Conservation (phyloP, 2,888 invertebrate genomes). For the Agonopterix heracliana region DNA sequence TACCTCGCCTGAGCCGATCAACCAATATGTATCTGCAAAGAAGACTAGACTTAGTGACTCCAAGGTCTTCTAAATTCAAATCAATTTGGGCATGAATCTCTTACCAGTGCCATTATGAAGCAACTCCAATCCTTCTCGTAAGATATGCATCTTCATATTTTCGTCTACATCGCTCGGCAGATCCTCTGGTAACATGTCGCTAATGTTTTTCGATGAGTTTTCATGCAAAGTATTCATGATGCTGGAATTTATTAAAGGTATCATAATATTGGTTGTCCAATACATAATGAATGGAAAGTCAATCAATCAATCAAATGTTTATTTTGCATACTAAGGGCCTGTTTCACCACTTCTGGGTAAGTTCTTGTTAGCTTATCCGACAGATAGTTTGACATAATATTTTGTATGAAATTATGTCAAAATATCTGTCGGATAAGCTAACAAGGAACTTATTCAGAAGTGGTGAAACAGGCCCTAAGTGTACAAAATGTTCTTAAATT, state of each 20-base stretch:
- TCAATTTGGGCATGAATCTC: constrained; percentile 7
- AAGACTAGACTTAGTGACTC: background rate
- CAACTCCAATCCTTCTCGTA: constrained; percentile 74
- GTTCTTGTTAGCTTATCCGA: too few relatives aligned
- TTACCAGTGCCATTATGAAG: constrained; percentile 86
- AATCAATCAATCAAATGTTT: too few relatives aligned
- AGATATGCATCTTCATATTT: constrained; percentile 48
- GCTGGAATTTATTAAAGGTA: constrained; percentile 1
- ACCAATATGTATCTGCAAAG: constrained; percentile 83
- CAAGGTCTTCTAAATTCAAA: too few relatives aligned
- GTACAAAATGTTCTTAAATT: too few relatives aligned
- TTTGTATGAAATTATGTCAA: too few relatives aligned
- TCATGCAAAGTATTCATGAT: constrained; percentile 20
- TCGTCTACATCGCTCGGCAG: constrained; percentile 51
- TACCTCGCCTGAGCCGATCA: constrained; percentile 80
- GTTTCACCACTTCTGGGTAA: too few relatives aligned
- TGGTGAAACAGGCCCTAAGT: too few relatives aligned
- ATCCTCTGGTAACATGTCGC: constrained; percentile 38
- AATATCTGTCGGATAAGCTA: too few relatives aligned
- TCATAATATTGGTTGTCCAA: background rate
- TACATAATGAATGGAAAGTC: background rate
- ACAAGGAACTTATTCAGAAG: too few relatives aligned
- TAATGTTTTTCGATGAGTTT: constrained; percentile 47
- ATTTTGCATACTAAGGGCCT: too few relatives aligned
- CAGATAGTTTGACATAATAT: too few relatives aligned